Evolutionary conservation across 2,797 vertebrate genomes (phyloP), one percentile per base, ranked within the genome.

Genomic region (Gymnoscopelus braueri): DNA sequence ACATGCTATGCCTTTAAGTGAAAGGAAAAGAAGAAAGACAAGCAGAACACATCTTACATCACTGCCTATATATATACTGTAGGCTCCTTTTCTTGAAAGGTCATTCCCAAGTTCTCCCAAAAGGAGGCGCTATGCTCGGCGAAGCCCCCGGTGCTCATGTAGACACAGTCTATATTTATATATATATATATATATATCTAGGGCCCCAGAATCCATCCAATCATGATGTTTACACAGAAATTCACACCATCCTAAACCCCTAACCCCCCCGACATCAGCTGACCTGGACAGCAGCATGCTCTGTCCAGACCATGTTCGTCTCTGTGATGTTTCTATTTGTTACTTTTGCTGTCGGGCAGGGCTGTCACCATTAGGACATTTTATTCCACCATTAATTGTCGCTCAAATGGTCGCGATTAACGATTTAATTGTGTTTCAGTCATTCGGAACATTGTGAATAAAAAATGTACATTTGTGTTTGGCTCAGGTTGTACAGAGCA

Each of bases 141-240:
- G 3, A 29, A 29, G 3, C 26, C 26, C 70, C 79, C 83, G 68
- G 85, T 82, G 87, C 87, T 85, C 66, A 78, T 84, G 83, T 93
- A 93, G 91, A 91, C 91, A 91, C 94, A 92, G 94, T 89, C 90
- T 29, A 29, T 29, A 29, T 29, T 3, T 4, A 29, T 29, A 29
- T 29, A 29, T 29, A 3, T 26, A 3, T 26, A 26, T 26, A 29
- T 29, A 29, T 29, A 0, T 3, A 4, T 29, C 26, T 29, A 95
- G 95, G 95, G 87, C 93, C 90, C 93, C 94, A 93, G 81, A 19
- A 19, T 19, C 92, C 97, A 97, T 96, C 95, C 93, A 94, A 64
- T 94, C 95, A 95, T 92, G 26, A 29, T 44, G 92, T 95, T 96
- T 96, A 97, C 96, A 97, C 96, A 97, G 96, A 98, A 98, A 97